Evolutionary conservation across 2,113 vertebrate genomes (phyloP), one percentile per base, ranked within the genome.

Genomic region (Pimephales promelas): DNA sequence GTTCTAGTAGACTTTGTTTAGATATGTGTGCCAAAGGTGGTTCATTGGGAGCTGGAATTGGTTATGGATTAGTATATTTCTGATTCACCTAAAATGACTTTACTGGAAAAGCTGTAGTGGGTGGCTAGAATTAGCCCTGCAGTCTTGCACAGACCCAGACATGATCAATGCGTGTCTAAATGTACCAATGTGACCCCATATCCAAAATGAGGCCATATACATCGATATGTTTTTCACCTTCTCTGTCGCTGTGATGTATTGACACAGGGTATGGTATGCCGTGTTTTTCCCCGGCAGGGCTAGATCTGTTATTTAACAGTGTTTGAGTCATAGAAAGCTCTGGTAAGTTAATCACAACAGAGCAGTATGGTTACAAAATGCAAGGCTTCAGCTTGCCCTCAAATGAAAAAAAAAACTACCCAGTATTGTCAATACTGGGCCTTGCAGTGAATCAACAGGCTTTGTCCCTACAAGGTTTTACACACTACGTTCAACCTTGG

Each of bases 381-480:
- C 47, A 75, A 5, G 40, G 47, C 66, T 85, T 83, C 5, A 49
- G 36, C 84, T 26, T 82, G 83, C 71, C 71, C 34, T 56, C 31
- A 22, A 14, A 80, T 62, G n/a, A 34, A 11, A 83, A 81, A 36
- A 57, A 75, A 79, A 83, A 79, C 20, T 79, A 36, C 62, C 83
- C n/a, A 88, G 24, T 85, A 34, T 26, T 81, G 73, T 57, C 83
- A 66, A 31, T 82, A 77, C 89, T 91, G 87, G 82, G 66, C 71
- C 86, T 85, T 56, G 34, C 28, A 34, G 18, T 66, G 62, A 66
- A 66, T 66, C 16, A 8, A 66, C 52, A 10, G 28, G 47, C 31
- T 61, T 24, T 43, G 31, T 61, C 75, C 56, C 16, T n/a, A 10
- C 1, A 76, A 20, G 20, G 18, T 52, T 54, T 18, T 74, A 54